A percentile compares a stretch with the other conserved stretches of the same genome.
phyloP scores from a whole-genome alignment of 1,140 invertebrate genomes.

The Solen grandis region DNA sequence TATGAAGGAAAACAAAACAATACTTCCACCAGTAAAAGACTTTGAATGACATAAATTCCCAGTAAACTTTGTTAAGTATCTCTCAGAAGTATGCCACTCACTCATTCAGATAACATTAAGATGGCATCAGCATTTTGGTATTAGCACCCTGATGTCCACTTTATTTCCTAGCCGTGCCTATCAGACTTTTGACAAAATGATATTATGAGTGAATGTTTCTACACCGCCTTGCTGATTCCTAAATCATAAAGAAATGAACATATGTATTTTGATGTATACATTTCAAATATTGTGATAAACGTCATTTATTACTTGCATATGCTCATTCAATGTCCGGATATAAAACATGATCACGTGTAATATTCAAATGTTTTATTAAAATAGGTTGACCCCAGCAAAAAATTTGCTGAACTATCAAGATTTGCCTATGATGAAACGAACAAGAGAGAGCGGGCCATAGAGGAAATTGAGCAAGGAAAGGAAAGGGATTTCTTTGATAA shows the following conservation, averaged over 20 bases:
- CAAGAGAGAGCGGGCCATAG: conserved; percentile 6
- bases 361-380: background rate
- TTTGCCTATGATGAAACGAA: conserved; percentile 21
- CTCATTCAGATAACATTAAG: background rate
- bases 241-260: too few relatives aligned
- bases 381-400: conserved; percentile 13
- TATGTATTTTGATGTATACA: background rate
- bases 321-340: background rate
- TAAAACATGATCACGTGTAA: background rate
- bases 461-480: conserved; percentile 3
- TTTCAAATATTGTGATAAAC: background rate
- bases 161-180: too few relatives aligned
- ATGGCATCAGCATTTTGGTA: too few relatives aligned
- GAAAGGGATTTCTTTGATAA: conserved; percentile 36
- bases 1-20: background rate
- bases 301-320: background rate
- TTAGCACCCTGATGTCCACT: too few relatives aligned
- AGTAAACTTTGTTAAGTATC: background rate
- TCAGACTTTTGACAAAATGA: too few relatives aligned
- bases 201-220: too few relatives aligned
- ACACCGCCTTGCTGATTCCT: too few relatives aligned
- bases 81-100: background rate
- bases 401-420: conserved; percentile 12
- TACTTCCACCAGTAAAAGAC: background rate
- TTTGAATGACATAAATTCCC: background rate